Base-by-base conservation (phyloP, 2,888 invertebrate genomes). In the Pardosa pseudoannulata region DNA sequence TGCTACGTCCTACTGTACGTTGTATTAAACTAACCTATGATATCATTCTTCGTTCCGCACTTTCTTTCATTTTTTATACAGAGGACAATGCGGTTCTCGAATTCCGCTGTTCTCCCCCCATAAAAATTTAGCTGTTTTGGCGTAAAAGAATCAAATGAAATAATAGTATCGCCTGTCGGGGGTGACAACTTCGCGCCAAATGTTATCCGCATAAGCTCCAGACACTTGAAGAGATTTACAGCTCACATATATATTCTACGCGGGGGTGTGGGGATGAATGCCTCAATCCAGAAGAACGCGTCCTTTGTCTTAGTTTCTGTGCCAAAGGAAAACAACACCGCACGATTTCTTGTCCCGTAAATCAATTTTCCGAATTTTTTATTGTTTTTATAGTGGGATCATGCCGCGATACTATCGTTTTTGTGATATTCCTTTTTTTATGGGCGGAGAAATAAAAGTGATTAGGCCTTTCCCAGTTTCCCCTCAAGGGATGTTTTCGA, bases 191-290 rank as follows among this genome's bases (percentile, higher is more conserved):
- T 62, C 75, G 6, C 16, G 71, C 23, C n/a, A 64, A 70, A 71
- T 64, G 82, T 70, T n/a, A 82, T 64, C 64, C 70, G 31, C 76
- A 76, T 71, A 82, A 82, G 62, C 36, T 62, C 82, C 82, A 82
- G 75, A 82, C 70, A 64, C 75, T 39, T 82, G 39, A 0, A 32
- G 56, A 75, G 82, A 82, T 82, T 82, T 82, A 82, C 82, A 23
- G 39, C 75, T 31, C 23, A 67, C 82, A 82, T 80, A 73, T 68
- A 80, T 80, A 31, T 29, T 70, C 32, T 3, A 28, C 31, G 41
- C 31, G 16, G 27, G 36, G 16, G 31, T 46, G 50, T 41, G 31
- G 65, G 23, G 46, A 41, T 46, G 68, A 70, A 70, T 64, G 68
- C 74, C 62, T 74, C 67, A 50, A 74, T 74, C 74, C 41, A 23